Conservation (phyloP, 2,888 invertebrate genomes). For the Eristalis intricaria region DNA sequence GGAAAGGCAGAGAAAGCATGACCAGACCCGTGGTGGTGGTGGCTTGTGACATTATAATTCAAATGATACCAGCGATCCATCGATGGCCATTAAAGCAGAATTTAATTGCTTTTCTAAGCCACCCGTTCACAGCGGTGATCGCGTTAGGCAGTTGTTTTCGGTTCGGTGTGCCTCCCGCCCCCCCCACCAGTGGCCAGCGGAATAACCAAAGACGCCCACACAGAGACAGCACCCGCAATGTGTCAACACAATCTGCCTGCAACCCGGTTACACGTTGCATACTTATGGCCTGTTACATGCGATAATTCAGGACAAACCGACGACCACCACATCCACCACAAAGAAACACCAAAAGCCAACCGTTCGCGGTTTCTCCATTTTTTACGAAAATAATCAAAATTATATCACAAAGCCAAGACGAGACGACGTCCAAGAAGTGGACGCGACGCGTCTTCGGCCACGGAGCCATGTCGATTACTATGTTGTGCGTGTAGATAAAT, state of each 20-base stretch:
- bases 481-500: slow-evolving; percentile 63
- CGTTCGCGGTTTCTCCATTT: slow-evolving; percentile 50
- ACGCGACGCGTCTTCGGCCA: neutral
- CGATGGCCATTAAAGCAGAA: slow-evolving; percentile 21
- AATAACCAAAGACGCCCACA: slow-evolving; percentile 36
- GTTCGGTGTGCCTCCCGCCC: neutral
- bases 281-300: slow-evolving; percentile 62
- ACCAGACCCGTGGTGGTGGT: slow-evolving; percentile 9
- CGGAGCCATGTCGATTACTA: slow-evolving; percentile 34
- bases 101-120: slow-evolving; percentile 41
- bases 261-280: slow-evolving; percentile 45
- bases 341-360: slow-evolving; percentile 20
- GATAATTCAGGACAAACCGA: slow-evolving; percentile 39
- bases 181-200: slow-evolving; percentile 1
- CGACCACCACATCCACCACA: neutral
- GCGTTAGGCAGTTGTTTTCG: neutral
- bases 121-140: neutral
- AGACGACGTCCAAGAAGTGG: slow-evolving; percentile 8
- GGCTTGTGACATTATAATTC: slow-evolving; percentile 29
- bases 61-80: slow-evolving; percentile 25
- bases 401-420: slow-evolving; percentile 57
- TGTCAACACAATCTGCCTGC: slow-evolving; percentile 40
- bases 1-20: slow-evolving; percentile 51
- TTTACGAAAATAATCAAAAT: slow-evolving; percentile 71
- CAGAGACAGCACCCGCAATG: slow-evolving; percentile 16